Base-by-base conservation (phyloP, 2,113 vertebrate species). In the Pseudorhombus dupliciocellatus region DNA sequence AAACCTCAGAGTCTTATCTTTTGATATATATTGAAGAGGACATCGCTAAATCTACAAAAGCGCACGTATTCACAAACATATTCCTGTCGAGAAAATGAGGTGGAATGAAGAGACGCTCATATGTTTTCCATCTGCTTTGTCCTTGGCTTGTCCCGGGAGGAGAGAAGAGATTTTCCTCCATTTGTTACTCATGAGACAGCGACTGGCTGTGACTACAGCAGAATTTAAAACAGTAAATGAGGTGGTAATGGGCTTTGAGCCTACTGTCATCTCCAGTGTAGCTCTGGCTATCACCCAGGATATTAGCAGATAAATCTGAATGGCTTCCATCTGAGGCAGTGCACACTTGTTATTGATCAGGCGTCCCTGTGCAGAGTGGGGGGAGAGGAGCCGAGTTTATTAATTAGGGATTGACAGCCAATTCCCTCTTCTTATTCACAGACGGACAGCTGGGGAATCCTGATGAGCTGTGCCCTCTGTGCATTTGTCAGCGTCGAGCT, bases 381-480 rank as follows among this genome's bases (percentile, higher is more conserved):
- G 90, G 85, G 67, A 81, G 89, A 80, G 84, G 83, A 90, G 81
- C 85, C 82, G 90, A 93, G 93, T 96, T 95, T 94, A 94, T 96
- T 95, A 94, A 96, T 96, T 95, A 95, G 91, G 91, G 92, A 91
- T 93, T 94, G 94, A 94, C 94, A 95, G 92, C 89, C 94, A 94
- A 94, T 94, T 94, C 89, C 83, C 91, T 92, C 84, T 77, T 77
- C 85, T 89, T 86, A 90, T 93, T 92, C 87, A 87, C 79, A 75
- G 76, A 80, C 58, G 18, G 86, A 91, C 91, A 80, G 61, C 83
- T 63, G n/a, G 6, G 25, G 83, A 90, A 90, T 87, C 80, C 82
- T 85, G 90, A 92, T 92, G 69, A 91, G 90, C 80, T 73, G 80
- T 83, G 55, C 66, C 40, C 73, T 86, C 70, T 70, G 11, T 37